Conservation (phyloP, 1,140 invertebrate species). For the honey bee (Apis mellifera) region DNA sequence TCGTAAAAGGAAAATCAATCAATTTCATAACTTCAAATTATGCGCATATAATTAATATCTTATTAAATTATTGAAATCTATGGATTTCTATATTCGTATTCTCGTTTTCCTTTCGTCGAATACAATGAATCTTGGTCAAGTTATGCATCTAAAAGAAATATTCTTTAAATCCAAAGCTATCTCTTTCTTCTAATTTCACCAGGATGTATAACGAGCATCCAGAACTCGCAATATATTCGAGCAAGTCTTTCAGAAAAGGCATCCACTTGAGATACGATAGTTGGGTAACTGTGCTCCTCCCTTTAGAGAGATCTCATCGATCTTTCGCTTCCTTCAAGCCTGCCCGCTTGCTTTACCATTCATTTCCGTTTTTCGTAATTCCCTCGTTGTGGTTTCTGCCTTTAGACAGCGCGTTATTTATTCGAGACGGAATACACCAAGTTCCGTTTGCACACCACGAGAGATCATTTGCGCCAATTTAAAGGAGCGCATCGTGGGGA, state of each 20-base stretch:
- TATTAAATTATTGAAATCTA: not conserved
- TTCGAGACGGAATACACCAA: not conserved
- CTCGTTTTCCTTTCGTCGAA: not conserved
- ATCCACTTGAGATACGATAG: constrained; percentile 38
- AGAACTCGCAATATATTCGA: constrained; percentile 14
- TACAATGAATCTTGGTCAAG: not conserved
- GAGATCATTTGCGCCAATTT: constrained; percentile 17
- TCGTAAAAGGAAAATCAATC: too few species aligned
- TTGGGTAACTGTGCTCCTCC: constrained; percentile 6
- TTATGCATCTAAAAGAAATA: not conserved
- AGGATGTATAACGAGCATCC: constrained; percentile 28
- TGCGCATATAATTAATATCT: not conserved
- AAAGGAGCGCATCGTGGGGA: not conserved
- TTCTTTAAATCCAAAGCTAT: constrained; percentile 3
- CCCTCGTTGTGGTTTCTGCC: constrained; percentile 19
- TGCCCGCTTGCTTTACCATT: constrained; percentile 23
- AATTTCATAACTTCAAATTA: too few species aligned
- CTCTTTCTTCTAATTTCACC: constrained; percentile 17
- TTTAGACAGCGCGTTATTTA: constrained; percentile 31
- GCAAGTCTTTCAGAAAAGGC: constrained; percentile 32
- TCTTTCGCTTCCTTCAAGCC: constrained; percentile 32
- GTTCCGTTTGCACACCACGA: not conserved
- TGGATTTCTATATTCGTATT: not conserved
- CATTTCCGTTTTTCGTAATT: constrained; percentile 43
- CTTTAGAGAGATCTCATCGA: constrained; percentile 40